Evolutionary conservation across 2,113 vertebrate species (phyloP).

Genomic region (Gavialis gangeticus): DNA sequence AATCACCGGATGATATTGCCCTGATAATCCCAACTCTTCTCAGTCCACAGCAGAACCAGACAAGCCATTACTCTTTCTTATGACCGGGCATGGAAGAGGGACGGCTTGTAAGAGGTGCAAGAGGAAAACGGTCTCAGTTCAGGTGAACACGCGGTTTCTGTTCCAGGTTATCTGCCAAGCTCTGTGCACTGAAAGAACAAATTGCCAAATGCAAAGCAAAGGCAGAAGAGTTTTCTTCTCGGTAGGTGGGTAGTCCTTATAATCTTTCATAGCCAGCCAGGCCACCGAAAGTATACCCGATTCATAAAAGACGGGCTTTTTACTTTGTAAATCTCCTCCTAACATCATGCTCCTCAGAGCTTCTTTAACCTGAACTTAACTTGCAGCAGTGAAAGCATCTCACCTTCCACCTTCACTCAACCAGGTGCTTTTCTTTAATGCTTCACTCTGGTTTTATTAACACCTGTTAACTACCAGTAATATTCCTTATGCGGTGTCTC

Average conservation of each 20-base stretch:
- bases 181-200: neutral
- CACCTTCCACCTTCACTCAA: neutral
- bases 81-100: neutral
- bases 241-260: slow-evolving; percentile 30
- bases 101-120: fast-evolving
- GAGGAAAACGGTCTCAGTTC: neutral
- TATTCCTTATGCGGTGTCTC: slow-evolving; percentile 19
- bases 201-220: neutral
- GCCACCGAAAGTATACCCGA: slow-evolving; percentile 25
- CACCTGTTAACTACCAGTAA: neutral
- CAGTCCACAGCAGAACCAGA: neutral
- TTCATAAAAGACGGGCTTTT: slow-evolving; percentile 50
- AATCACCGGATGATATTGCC: neutral
- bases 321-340: slow-evolving; percentile 56
- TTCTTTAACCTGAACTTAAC: slow-evolving; percentile 48
- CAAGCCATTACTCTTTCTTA: neutral
- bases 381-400: slow-evolving; percentile 17
- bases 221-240: slow-evolving; percentile 1
- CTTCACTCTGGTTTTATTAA: neutral
- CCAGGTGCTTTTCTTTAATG: slow-evolving; percentile 22
- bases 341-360: slow-evolving; percentile 35
- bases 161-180: neutral
- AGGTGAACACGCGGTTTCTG: fast-evolving
- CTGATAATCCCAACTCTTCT: neutral
- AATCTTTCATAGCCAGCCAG: slow-evolving; percentile 53